A percentile compares a stretch with the other conserved stretches of the same genome.
These are phyloP conservation scores for Poeciliopsis turneri DNA, from an alignment of 2,797 vertebrate genomes.

Conservation along the genomic window DNA sequence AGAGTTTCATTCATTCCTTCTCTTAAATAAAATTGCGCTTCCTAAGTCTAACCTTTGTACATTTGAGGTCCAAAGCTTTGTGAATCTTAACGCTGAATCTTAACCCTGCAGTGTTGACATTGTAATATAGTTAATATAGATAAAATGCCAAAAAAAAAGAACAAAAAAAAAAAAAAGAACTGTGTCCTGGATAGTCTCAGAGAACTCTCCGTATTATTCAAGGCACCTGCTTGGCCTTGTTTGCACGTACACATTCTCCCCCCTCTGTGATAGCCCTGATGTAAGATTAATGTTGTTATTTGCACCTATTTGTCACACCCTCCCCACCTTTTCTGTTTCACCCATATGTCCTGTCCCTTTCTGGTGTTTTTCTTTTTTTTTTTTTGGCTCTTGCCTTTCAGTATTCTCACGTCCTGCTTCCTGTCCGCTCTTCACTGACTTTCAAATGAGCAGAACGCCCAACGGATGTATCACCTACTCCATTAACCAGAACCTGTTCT, in stretches of 20 bases:
- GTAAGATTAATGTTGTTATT: conserved; percentile 55
- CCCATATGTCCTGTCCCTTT: conserved; percentile 39
- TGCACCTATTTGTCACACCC: conserved; percentile 45
- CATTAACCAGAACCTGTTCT: conserved; percentile 53
- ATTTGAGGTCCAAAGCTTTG: conserved; percentile 18
- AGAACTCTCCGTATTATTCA: conserved; percentile 38
- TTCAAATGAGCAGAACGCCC: conserved; percentile 65
- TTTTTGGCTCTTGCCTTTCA: conserved; percentile 32
- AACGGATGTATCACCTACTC: conserved; percentile 61
- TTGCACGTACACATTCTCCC: conserved; percentile 34
- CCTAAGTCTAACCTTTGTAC: neutral
- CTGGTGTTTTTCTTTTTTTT: conserved; percentile 21
- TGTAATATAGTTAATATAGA: conserved; percentile 2
- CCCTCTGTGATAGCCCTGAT: conserved; percentile 41
- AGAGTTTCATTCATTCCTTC: neutral
- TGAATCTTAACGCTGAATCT: neutral
- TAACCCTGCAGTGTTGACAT: neutral
- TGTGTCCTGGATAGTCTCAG: neutral
- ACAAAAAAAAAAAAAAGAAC: conserved; percentile 36
- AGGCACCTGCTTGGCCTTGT: conserved; percentile 47
- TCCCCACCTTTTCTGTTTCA: conserved; percentile 15
- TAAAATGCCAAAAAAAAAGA: conserved; percentile 28
- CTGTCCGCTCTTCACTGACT: conserved; percentile 52
- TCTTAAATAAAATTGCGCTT: neutral
- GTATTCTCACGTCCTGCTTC: conserved; percentile 19